Base-by-base conservation (phyloP, 2,113 vertebrate genomes). In the Gallinago media region DNA sequence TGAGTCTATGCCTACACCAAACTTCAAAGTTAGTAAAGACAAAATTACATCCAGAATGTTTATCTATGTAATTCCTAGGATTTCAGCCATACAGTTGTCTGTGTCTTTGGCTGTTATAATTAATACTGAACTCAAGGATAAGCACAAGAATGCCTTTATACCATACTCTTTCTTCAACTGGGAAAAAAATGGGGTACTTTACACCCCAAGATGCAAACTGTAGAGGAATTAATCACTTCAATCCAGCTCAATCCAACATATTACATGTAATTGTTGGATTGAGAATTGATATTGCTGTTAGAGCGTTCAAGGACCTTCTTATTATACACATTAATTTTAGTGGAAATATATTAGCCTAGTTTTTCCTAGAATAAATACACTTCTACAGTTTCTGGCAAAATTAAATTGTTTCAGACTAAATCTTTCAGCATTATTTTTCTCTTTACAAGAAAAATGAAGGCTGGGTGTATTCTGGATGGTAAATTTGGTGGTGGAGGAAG, bases 401-500 rank as follows among this genome's bases (percentile, higher is more conserved):
- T 72, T 72, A 27, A 20, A 1, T 25, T 50, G 13, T 36, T 78
- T 71, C 22, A 26, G 6, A 50, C 2, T 54, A 50, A 63, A 55
- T 65, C 74, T 74, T 5, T 22, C 36, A 54, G 9, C 7, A 17
- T 3, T n/a, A 21, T 44, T 62, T 74, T 88, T n/a, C 11, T 72
- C 2, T 68, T 47, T 21, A 56, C 42, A 40, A 77, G 12, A 26
- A 55, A 83, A 58, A 49, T 13, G 3, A 50, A 85, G 62, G 2
- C 8, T 71, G 4, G 2, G 0, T 58, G 3, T 72, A 25, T 58
- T 63, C 29, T 71, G 4, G 7, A 17, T 54, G 6, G 10, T 2
- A 0, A 1, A 32, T 63, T 80, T 80, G 5, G 8, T 47, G 49
- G 8, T 31, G 4, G 7, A 82, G 4, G 17, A 10, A 54, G 2